Base-by-base conservation (phyloP, 2,888 invertebrate species). In the Lycia hirtaria region DNA sequence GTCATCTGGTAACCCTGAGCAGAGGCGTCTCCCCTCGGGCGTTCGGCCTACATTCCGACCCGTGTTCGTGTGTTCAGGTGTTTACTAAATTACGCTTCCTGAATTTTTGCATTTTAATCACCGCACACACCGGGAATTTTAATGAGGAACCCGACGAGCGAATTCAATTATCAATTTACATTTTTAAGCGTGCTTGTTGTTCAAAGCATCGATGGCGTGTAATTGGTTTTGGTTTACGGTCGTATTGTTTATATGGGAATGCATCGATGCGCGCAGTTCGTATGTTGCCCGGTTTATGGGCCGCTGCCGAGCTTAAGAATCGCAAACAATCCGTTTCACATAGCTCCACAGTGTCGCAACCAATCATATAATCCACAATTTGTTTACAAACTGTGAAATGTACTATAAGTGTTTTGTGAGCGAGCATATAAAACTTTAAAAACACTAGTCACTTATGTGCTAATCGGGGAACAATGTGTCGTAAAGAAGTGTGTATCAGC, bases 161-260 rank as follows among this genome's bases (percentile, higher is more conserved):
- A 60, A 57, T 58, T 56, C 59, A 62, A 61, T 62, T 64, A 60
- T 56, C 60, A 55, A 56, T 67, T 58, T 61, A 61, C 55, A 72
- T 71, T 73, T 71, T 72, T 62, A 64, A 69, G 72, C 56, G 30
- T 20, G 50, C 54, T 64, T 71, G 66, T 58, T 58, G 66, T 66
- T 62, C 60, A 67, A 56, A 60, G 60, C 61, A 72, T 78, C 84
- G 84, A 79, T 75, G 76, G 81, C 87, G 83, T 87, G 83, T 86
- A 85, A 89, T 89, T 87, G 86, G 78, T 81, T 88, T 88, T 86
- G 76, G 65, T 84, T 85, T 83, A 82, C 80, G 80, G 75, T 72
- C 69, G 75, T 75, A 76, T 78, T 83, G 86, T 85, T 81, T 83
- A 80, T 81, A 81, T 80, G 80, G 73, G 69, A 72, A 73, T 65